Conservation (phyloP, 2,888 invertebrate genomes). For the Formica aserva region DNA sequence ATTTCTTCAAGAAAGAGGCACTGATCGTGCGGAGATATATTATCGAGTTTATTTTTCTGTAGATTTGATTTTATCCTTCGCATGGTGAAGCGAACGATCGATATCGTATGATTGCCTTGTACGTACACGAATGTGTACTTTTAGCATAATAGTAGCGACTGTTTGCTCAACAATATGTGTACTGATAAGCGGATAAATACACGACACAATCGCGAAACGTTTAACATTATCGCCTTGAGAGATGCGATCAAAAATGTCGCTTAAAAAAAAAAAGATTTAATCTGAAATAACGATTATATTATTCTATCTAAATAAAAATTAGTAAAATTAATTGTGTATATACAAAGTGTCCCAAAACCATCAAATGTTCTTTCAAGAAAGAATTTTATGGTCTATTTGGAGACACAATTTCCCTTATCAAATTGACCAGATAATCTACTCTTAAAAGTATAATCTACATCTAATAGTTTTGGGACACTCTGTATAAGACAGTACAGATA, state of each 20-base stretch:
- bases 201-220: background rate
- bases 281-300: background rate
- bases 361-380: background rate
- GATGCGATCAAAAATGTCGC: background rate
- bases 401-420: background rate
- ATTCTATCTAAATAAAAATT: background rate
- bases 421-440: background rate
- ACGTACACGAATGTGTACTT: background rate
- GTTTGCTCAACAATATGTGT: conserved; percentile 46
- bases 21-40: background rate
- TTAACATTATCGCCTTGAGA: background rate
- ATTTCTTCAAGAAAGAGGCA: background rate
- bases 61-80: conserved; percentile 10
- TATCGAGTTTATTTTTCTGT: background rate
- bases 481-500: background rate
- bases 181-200: conserved; percentile 20
- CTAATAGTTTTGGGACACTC: background rate
- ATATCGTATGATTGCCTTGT: background rate
- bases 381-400: background rate
- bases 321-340: background rate
- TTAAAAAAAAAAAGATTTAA: background rate
- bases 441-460: background rate
- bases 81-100: background rate
- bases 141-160: background rate
- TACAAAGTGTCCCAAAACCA: background rate